These are phyloP conservation scores for Pantherophis guttatus DNA, from an alignment of 2,113 vertebrate genomes.

Conservation along the genomic window DNA sequence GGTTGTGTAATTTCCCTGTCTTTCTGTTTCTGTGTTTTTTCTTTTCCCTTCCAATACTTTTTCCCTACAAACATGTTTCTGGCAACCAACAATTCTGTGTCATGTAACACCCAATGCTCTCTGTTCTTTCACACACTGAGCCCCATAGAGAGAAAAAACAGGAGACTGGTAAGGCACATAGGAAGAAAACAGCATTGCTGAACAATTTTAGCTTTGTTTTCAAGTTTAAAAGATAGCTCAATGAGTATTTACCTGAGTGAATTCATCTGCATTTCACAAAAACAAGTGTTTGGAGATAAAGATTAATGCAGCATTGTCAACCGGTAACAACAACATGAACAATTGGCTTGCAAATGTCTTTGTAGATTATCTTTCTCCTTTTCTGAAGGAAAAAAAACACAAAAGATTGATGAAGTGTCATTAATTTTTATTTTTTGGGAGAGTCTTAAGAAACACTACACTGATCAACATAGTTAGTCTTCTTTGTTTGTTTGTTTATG, in stretches of 20 bases:
- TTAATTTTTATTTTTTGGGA: constrained; percentile 26
- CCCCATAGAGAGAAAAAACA: not conserved
- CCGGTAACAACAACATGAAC: constrained; percentile 8
- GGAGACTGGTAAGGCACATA: not conserved
- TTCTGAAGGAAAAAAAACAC: constrained; percentile 28
- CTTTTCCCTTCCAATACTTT: not conserved
- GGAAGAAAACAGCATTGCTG: not conserved
- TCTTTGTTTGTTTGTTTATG: constrained; percentile 5
- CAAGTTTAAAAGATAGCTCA: constrained; percentile 23
- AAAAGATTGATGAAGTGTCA: constrained; percentile 11
- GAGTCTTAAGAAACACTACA: constrained; percentile 9
- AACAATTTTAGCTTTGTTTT: constrained; percentile 14
- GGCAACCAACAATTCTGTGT: not conserved
- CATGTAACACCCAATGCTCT: not conserved
- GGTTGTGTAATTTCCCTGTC: not conserved
- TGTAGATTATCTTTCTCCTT: constrained; percentile 3
- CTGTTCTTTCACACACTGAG: not conserved
- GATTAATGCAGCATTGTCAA: constrained; percentile 11
- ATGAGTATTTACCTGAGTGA: constrained; percentile 13
- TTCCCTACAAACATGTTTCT: not conserved
- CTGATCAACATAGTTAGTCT: constrained; percentile 9
- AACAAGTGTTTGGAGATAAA: constrained; percentile 39
- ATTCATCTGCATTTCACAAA: constrained; percentile 32
- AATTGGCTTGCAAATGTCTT: constrained; percentile 23
- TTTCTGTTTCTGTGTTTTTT: not conserved